Evolutionary conservation across 1,140 invertebrate species (phyloP), one percentile per base, ranked within the genome.

Genomic region (Prorops nasuta): DNA sequence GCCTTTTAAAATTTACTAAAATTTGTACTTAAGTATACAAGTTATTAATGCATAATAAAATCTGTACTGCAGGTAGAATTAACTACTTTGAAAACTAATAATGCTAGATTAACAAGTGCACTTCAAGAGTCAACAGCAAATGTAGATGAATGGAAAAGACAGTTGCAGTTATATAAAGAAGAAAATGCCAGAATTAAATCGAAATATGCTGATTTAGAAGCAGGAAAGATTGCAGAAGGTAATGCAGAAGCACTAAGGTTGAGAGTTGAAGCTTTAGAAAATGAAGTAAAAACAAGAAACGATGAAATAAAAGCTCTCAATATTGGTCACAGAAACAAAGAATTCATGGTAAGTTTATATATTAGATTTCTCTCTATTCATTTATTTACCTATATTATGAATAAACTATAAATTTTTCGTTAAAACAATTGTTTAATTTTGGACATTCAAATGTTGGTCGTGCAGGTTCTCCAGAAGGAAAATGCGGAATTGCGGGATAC

Each of bases 91-190:
- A 98, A 98, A 79, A 96, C 91, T 63, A 98, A 97, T 74, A 98
- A 98, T 77, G 85, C 91, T 12, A 84, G 94, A 63, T 79, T 98
- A 62, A 98, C 95, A 7, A 92, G 91, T 64, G 95, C 95, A 8
- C 81, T 98, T 40, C 95, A 98, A 78, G 96, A 98, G 77, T 96
- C 92, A 56, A 98, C 94, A 19, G 91, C 94, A 32, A 98, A 98
- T 79, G 95, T 98, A 6, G 95, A 98, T 66, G 94, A 98, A 73
- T 98, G 96, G 96, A 98, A 98, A 79, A 84, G 93, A 58, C 95
- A 98, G 69, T 80, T 98, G 46, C 94, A 96, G 58, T 88, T 90
- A 28, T 95, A 97, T 66, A 95, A 97, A 79, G 95, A 98, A 67
- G 95, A 98, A 74, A 96, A 96, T 79, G 85, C 88, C 43, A 83